phyloP scores from a whole-genome alignment of 2,113 vertebrate genomes.

The Ptilonorhynchus violaceus region DNA sequence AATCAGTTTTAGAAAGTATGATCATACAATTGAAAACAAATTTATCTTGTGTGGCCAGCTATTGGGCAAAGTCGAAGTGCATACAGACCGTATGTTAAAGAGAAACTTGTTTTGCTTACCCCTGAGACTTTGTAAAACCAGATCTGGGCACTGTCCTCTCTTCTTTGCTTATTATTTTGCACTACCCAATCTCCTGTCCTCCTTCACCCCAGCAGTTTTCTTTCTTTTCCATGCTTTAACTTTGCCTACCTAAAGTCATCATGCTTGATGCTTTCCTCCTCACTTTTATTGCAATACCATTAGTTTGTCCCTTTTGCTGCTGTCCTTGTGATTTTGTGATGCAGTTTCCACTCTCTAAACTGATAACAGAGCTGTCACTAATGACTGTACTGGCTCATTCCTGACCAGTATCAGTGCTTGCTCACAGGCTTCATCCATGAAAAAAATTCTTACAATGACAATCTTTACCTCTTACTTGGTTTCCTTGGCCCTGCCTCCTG shows the following conservation, averaged over 20 bases:
- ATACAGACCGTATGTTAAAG: background rate
- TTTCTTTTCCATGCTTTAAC: background rate
- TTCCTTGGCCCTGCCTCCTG: background rate
- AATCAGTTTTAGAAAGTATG: background rate
- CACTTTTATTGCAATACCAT: background rate
- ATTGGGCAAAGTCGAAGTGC: background rate
- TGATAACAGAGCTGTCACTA: background rate
- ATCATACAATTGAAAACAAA: background rate
- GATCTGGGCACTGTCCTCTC: background rate
- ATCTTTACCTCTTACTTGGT: background rate
- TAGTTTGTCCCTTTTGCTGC: background rate
- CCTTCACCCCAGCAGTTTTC: background rate
- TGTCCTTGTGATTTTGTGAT: background rate
- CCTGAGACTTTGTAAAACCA: background rate
- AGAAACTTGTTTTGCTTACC: background rate
- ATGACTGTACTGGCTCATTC: background rate
- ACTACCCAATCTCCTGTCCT: background rate
- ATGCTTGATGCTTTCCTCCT: background rate
- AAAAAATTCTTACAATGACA: background rate
- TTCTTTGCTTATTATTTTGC: background rate
- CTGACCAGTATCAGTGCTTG: background rate
- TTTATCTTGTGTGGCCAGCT: background rate
- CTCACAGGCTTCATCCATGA: background rate
- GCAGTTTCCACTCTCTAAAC: background rate
- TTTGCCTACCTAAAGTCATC: background rate